These are phyloP conservation scores for Artemia franciscana DNA, from an alignment of 1,140 invertebrate species.

Conservation along the genomic window DNA sequence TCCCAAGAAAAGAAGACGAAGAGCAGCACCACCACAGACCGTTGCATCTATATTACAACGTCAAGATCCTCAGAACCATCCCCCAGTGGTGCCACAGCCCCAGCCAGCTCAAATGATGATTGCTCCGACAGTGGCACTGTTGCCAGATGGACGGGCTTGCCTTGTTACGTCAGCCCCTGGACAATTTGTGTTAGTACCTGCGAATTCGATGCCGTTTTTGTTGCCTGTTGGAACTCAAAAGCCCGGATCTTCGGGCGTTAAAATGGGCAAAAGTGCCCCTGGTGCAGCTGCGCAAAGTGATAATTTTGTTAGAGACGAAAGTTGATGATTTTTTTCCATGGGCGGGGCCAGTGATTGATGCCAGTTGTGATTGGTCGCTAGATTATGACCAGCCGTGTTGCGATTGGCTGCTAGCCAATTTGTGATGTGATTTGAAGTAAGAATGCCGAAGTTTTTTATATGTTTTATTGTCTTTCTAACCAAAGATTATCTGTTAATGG, in stretches of 20 bases:
- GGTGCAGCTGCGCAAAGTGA: not conserved
- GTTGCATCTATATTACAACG: constrained; percentile 43
- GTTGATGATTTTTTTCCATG: too few relatives aligned
- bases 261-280: not conserved
- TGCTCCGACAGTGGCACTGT: constrained; percentile 43
- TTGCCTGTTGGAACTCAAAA: not conserved
- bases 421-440: too few relatives aligned
- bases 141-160: constrained; percentile 25
- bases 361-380: too few relatives aligned
- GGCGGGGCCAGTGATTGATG: too few relatives aligned
- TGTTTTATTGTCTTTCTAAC: too few relatives aligned
- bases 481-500: too few relatives aligned
- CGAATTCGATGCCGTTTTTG: not conserved
- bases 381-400: too few relatives aligned
- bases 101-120: constrained; percentile 26
- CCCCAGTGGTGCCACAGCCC: constrained; percentile 32
- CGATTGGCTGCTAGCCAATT: too few relatives aligned
- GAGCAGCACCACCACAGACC: constrained; percentile 39
- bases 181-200: not conserved
- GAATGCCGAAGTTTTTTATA: too few relatives aligned
- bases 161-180: constrained; percentile 1
- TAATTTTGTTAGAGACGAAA: too few relatives aligned
- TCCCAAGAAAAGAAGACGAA: constrained; percentile 40
- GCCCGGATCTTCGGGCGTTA: not conserved
- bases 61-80: constrained; percentile 2